Evolutionary conservation across 2,113 vertebrate species (phyloP).

Genomic region (Rhinoptilus africanus): DNA sequence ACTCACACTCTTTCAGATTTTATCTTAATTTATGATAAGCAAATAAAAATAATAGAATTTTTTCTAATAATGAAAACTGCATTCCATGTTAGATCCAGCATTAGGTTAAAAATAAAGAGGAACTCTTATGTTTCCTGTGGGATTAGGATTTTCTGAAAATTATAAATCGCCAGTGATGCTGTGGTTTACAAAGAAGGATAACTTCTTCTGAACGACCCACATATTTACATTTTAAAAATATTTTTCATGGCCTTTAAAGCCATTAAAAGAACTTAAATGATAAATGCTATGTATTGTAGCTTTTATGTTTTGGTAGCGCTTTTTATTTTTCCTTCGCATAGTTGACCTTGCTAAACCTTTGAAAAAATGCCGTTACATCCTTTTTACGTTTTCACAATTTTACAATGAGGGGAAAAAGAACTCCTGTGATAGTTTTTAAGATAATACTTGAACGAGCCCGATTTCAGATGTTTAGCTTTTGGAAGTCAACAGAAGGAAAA

Average conservation of each 20-base stretch:
- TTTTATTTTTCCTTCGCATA: conserved; percentile 16
- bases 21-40: conserved; percentile 41
- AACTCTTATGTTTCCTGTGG: conserved; percentile 63
- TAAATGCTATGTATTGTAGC: conserved; percentile 10
- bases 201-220: conserved; percentile 10
- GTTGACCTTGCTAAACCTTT: conserved; percentile 36
- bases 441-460: not conserved
- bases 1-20: conserved; percentile 24
- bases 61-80: conserved; percentile 44
- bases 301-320: conserved; percentile 19
- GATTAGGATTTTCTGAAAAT: conserved; percentile 61
- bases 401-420: conserved; percentile 42
- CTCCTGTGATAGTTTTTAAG: conserved; percentile 25
- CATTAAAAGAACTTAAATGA: conserved; percentile 49
- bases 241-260: conserved; percentile 28
- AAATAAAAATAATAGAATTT: conserved; percentile 49
- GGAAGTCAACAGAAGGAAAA: conserved; percentile 61
- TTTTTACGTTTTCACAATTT: conserved; percentile 34
- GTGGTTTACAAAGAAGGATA: conserved; percentile 55
- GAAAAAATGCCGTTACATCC: conserved; percentile 45
- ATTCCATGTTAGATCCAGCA: conserved; percentile 44
- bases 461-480: conserved; percentile 46
- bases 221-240: conserved; percentile 59
- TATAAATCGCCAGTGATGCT: conserved; percentile 59
- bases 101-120: conserved; percentile 66